These are phyloP conservation scores for Macaca mulatta DNA, from an alignment of 2,113 vertebrate species.

Conservation along the genomic window DNA sequence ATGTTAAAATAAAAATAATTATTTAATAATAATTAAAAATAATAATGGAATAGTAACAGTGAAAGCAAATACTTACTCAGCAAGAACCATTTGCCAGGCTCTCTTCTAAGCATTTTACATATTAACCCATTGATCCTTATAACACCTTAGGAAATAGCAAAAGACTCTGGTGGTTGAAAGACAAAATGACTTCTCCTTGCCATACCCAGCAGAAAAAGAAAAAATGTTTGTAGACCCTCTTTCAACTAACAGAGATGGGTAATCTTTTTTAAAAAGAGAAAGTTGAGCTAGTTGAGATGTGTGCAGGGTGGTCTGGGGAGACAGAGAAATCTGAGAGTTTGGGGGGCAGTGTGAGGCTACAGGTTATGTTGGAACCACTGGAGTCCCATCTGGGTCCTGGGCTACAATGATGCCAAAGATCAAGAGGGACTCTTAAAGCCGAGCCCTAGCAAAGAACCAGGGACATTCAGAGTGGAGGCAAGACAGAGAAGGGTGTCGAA, in stretches of 20 bases:
- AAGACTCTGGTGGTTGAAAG: neutral
- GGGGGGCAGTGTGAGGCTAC: neutral
- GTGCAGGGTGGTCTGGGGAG: neutral
- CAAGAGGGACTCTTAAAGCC: neutral
- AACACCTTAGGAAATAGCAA: constrained; percentile 4
- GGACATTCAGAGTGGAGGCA: neutral
- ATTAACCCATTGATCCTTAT: neutral
- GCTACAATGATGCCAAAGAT: neutral
- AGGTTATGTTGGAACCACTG: neutral
- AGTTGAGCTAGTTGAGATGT: neutral
- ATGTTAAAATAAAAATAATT: too few relatives aligned
- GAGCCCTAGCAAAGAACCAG: neutral
- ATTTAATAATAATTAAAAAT: too few relatives aligned
- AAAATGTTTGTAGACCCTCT: neutral
- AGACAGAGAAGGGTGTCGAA: constrained; percentile 6
- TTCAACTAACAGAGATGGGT: neutral
- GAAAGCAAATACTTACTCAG: neutral
- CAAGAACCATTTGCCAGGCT: neutral
- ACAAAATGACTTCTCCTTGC: neutral
- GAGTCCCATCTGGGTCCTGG: neutral
- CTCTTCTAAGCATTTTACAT: neutral
- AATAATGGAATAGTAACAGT: neutral
- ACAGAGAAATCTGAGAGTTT: neutral
- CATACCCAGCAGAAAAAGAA: neutral
- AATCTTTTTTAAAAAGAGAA: neutral